Base-by-base conservation (phyloP, 53 echinoderm and acorn worm species). In the Zoroaster sp. region DNA sequence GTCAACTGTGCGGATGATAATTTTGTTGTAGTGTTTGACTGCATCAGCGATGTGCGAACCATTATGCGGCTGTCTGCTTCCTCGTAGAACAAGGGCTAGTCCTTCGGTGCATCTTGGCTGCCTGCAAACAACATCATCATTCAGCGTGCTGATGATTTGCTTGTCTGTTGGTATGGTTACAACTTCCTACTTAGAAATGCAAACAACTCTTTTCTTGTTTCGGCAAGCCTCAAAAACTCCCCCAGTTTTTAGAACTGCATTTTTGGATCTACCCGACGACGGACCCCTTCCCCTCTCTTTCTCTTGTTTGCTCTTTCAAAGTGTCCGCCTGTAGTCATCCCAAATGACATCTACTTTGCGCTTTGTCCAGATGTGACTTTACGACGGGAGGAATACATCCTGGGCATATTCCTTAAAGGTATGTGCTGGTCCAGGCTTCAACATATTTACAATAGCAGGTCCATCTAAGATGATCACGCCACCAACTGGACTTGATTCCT, bases 141-240 rank as follows among this genome's bases (percentile, higher is more conserved):
- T 78, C 41, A 38, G 33, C 1, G 69, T 78, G 41, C 87, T 39
- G 46, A 31, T 35, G 31, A 87, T 47, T 34, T 32, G 30, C 40
- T 78, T 87, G 15, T 35, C 69, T 15, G 73, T 73, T 40, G 73
- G 73, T 17, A 52, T 74, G 74, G 30, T 47, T 36, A 39, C 21
- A n/a, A 88, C 55, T 33, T 39, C 25, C 66, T 35, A 28, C 78
- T 65, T 12, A 92, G 76, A 33, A 89, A 92, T 2, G 53, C 75
- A 75, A 92, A 92, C 17, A 89, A 67, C 52, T 92, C 89, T 55
- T 73, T 66, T 53, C 92, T 94, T 79, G 92, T 94, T 13, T 78
- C 31, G 65, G 86, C 94, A 8, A 89, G 59, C 7, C 87, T 78
- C n/a, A 94, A 73, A n/a, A 94, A 88, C 17, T 77, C 77, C 30